phyloP scores from a whole-genome alignment of 2,797 vertebrate species.

The Pseudocheirus occidentalis region DNA sequence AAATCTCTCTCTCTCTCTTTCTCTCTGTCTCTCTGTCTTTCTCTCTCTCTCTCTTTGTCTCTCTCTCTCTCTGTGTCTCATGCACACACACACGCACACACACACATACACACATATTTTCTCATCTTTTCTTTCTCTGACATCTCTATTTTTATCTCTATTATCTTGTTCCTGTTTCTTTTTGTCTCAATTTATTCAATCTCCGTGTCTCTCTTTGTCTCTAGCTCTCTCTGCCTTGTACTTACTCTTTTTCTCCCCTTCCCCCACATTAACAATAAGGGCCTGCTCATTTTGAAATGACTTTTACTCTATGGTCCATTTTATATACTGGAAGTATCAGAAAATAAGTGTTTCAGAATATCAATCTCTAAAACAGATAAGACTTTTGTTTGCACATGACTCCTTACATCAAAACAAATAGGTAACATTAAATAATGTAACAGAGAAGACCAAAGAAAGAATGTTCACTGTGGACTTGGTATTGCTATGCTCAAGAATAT shows the following conservation, averaged over 20 bases:
- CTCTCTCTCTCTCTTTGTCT: neutral
- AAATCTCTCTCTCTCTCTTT: neutral
- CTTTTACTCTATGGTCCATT: neutral
- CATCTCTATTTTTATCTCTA: neutral
- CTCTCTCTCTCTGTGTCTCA: neutral
- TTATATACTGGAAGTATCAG: neutral
- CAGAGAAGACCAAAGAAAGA: neutral
- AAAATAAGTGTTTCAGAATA: neutral
- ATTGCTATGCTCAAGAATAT: neutral
- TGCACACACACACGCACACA: no score
- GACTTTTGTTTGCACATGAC: neutral
- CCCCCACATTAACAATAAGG: neutral
- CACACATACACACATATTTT: no score
- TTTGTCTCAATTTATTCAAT: neutral
- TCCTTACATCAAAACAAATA: neutral
- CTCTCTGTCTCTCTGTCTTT: neutral
- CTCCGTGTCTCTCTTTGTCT: neutral
- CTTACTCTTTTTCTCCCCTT: neutral
- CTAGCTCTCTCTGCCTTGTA: neutral
- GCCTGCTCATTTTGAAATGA: neutral
- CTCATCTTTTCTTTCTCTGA: neutral
- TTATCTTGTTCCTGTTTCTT: fast-evolving
- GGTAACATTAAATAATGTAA: neutral
- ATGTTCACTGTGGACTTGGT: neutral
- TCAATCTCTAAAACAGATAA: neutral